A percentile compares a stretch with the other conserved stretches of the same genome.
Evolutionary conservation across 2,797 vertebrate genomes (phyloP).

Genomic region (Neosilurus mollespiculum): DNA sequence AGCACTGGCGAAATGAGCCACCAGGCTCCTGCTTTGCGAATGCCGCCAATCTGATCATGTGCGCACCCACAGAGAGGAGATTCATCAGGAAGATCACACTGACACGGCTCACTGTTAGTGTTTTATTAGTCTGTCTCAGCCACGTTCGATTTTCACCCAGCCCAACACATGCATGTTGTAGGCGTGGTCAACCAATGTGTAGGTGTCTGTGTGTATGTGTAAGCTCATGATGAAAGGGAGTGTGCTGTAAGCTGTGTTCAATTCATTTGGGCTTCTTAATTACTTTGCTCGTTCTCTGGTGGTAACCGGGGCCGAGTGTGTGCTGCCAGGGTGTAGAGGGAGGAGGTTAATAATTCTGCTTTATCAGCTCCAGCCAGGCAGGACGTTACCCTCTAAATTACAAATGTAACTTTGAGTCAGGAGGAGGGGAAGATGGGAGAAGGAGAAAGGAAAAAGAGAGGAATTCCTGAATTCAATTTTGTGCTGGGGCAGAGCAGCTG

Average conservation of each 20-base stretch:
- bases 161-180: conserved; percentile 80
- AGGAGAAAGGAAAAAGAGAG: conserved; percentile 76
- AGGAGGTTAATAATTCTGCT: conserved; percentile 65
- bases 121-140: conserved; percentile 48
- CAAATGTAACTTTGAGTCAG: conserved; percentile 93
- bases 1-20: conserved; percentile 84
- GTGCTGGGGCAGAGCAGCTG: conserved; percentile 84
- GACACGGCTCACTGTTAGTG: conserved; percentile 37
- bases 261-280: conserved; percentile 94
- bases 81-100: conserved; percentile 77
- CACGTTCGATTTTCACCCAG: conserved; percentile 38
- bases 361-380: conserved; percentile 78
- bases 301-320: conserved; percentile 63
- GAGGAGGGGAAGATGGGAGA: conserved; percentile 52
- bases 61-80: conserved; percentile 72
- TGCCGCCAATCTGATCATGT: conserved; percentile 84
- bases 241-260: conserved; percentile 83
- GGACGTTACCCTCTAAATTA: conserved; percentile 95
- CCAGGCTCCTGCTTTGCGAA: conserved; percentile 72
- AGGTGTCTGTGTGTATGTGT: conserved; percentile 36
- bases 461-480: conserved; percentile 95
- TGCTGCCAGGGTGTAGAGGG: conserved; percentile 38
- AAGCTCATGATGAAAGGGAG: conserved; percentile 55
- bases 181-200: conserved; percentile 79
- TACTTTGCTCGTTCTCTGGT: conserved; percentile 83